These are phyloP conservation scores for Drosophila quinaria DNA, from an alignment of 2,888 invertebrate species.

Conservation along the genomic window DNA sequence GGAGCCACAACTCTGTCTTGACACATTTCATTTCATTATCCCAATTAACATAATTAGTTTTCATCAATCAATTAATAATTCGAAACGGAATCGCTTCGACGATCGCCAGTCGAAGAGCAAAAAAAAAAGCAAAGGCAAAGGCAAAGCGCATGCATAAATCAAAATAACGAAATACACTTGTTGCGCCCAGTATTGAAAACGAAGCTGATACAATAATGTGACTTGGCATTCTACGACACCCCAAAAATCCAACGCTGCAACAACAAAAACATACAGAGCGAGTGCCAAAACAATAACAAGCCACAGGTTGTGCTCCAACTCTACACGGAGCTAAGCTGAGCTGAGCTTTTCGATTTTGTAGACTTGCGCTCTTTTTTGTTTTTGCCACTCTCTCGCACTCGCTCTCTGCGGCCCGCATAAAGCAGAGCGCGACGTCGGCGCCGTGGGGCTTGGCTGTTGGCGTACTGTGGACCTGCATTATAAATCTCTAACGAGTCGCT, in stretches of 20 bases:
- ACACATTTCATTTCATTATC: conserved; percentile 77
- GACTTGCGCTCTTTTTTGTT: conserved; percentile 41
- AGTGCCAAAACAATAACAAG: conserved; percentile 62
- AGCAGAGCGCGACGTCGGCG: conserved; percentile 39
- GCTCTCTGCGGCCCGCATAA: conserved; percentile 45
- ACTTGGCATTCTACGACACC: conserved; percentile 69
- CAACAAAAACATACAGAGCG: conserved; percentile 24
- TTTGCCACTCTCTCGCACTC: conserved; percentile 13
- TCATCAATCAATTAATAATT: conserved; percentile 80
- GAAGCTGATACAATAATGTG: conserved; percentile 69
- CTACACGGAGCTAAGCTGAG: conserved; percentile 53
- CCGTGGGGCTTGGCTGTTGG: conserved; percentile 55
- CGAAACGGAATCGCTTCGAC: conserved; percentile 45
- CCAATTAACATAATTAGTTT: conserved; percentile 80
- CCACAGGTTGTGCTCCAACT: conserved; percentile 54
- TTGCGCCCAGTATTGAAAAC: conserved; percentile 75
- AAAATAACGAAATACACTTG: conserved; percentile 76
- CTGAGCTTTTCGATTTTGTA: conserved; percentile 70
- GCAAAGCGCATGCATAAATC: conserved; percentile 74
- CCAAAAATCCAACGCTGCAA: conserved; percentile 38
- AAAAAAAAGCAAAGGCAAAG: conserved; percentile 15
- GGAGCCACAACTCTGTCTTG: conserved; percentile 54
- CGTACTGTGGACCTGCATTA: conserved; percentile 60
- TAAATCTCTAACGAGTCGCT: conserved; percentile 72
- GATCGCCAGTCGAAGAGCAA: conserved; percentile 19